A percentile compares a stretch with the other conserved stretches of the same genome.
Conservation (phyloP, 2,888 invertebrate species). For the Synanthedon vespiformis region DNA sequence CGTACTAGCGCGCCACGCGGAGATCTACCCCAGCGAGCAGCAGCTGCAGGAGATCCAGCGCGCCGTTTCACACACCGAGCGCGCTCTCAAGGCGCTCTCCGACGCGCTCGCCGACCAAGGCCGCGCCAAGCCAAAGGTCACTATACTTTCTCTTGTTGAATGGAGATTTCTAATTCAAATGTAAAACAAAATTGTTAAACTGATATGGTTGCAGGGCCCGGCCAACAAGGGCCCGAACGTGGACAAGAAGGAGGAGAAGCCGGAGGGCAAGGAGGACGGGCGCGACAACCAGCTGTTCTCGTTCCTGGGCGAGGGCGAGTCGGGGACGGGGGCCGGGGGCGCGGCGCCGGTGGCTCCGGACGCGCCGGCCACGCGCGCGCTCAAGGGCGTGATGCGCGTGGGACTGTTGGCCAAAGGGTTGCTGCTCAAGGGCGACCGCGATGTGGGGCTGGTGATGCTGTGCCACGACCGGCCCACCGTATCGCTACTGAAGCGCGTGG, state of each 20-base stretch:
- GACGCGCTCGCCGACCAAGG: constrained; percentile 82
- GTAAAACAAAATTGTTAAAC: no score
- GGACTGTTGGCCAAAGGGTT: constrained; percentile 83
- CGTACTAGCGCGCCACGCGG: constrained; percentile 91
- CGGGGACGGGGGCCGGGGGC: constrained; percentile 6
- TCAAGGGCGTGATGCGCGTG: constrained; percentile 97
- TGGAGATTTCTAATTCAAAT: no score
- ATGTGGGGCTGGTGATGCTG: constrained; percentile 92
- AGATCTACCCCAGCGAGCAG: constrained; percentile 92
- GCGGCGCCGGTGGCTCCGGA: constrained; percentile 47
- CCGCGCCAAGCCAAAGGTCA: constrained; percentile 25
- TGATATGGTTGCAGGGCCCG: constrained; percentile 4
- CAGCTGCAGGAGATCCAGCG: constrained; percentile 91
- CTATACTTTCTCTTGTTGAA: no score
- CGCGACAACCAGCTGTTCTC: constrained; percentile 81
- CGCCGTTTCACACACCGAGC: constrained; percentile 92
- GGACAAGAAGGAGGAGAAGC: constrained; percentile 56
- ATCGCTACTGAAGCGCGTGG: constrained; percentile 87
- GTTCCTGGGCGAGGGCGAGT: constrained; percentile 48
- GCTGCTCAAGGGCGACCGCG: constrained; percentile 88
- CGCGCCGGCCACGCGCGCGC: constrained; percentile 70
- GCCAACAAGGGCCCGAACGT: constrained; percentile 22
- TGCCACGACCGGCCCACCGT: constrained; percentile 95
- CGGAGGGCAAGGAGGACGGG: constrained; percentile 78
- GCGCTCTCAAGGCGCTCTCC: constrained; percentile 93